Base-by-base conservation (phyloP, 2,797 vertebrate species). In the Sebastes itinus region DNA sequence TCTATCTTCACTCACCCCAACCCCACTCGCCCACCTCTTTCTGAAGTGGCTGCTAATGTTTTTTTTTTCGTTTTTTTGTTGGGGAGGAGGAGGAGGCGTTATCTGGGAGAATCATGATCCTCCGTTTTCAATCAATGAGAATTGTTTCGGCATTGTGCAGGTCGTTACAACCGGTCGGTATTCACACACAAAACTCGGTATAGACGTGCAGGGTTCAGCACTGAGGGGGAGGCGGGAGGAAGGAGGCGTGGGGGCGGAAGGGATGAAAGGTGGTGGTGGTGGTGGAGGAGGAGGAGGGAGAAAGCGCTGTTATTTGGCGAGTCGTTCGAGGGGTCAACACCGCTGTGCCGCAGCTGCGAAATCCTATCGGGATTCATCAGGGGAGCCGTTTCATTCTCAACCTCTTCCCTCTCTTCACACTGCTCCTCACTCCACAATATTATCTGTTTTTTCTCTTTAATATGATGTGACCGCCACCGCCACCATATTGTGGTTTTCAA, bases 41-140 rank as follows among this genome's bases (percentile, higher is more conserved):
- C 86, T 92, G 84, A 84, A 86, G 89, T 80, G 86, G 72, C 81
- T 87, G 88, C 80, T 88, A 77, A 81, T 80, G 68, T 80, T 84
- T 73, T 38, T 77, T 77, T 8, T 28, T 58, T 4, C 9, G n/a
- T 20, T 60, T 32, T 61, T 22, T 61, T n/a, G 10, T 61, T n/a
- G 63, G 7, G 82, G 77, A 87, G 87, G 84, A 85, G 81, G 77
- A 87, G 88, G 84, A 84, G 78, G 87, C 42, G 68, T 86, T 52
- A 86, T 81, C 78, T 78, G 79, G 77, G 72, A 88, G 87, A 83
- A 77, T 79, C 77, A 23, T 33, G 69, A 84, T 72, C 78, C 80
- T 86, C 69, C 4, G 69, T 87, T 52, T 52, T 88, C 81, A 93
- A 93, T 93, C 92, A 93, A 88, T 90, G 91, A 77, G 77, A 75